These are phyloP conservation scores for Acrobasis suavella DNA, from an alignment of 2,888 invertebrate species.

Conservation along the genomic window DNA sequence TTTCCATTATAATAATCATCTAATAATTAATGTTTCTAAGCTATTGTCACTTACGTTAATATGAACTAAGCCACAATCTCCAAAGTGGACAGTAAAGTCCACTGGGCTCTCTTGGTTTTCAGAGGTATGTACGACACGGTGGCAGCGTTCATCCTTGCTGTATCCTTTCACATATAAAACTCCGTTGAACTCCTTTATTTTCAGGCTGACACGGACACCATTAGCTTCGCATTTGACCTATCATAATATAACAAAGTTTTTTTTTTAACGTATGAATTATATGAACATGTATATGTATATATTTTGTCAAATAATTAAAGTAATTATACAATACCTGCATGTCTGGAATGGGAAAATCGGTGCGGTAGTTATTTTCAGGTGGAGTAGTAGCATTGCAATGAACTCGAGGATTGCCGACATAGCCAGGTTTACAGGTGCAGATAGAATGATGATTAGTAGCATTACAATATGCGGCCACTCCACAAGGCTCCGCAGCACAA, in stretches of 20 bases:
- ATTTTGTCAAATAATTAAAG: too few relatives aligned
- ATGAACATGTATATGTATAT: too few relatives aligned
- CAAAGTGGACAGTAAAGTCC: conserved; percentile 94
- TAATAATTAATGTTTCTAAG: not conserved
- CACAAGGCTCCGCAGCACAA: conserved; percentile 89
- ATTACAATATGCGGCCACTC: conserved; percentile 89
- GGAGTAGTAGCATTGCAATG: conserved; percentile 84
- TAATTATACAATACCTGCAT: conserved; percentile 79
- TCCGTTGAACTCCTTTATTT: conserved; percentile 92
- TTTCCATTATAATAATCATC: not conserved
- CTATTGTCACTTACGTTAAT: conserved; percentile 86
- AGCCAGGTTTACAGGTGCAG: conserved; percentile 90
- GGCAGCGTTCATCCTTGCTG: conserved; percentile 95
- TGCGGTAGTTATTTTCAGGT: conserved; percentile 78
- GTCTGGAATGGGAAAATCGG: conserved; percentile 92
- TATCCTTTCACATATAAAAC: conserved; percentile 96
- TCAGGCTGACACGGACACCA: conserved; percentile 93
- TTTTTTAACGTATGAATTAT: not conserved
- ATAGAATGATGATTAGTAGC: conserved; percentile 88
- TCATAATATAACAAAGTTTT: conserved; percentile 25
- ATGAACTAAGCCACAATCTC: conserved; percentile 95
- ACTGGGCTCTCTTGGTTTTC: conserved; percentile 86
- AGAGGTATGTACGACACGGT: conserved; percentile 89
- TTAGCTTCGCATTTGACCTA: conserved; percentile 94
- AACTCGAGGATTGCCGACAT: conserved; percentile 88